Base-by-base conservation (phyloP, 2,888 invertebrate genomes). In the Lacanobia oleracea region DNA sequence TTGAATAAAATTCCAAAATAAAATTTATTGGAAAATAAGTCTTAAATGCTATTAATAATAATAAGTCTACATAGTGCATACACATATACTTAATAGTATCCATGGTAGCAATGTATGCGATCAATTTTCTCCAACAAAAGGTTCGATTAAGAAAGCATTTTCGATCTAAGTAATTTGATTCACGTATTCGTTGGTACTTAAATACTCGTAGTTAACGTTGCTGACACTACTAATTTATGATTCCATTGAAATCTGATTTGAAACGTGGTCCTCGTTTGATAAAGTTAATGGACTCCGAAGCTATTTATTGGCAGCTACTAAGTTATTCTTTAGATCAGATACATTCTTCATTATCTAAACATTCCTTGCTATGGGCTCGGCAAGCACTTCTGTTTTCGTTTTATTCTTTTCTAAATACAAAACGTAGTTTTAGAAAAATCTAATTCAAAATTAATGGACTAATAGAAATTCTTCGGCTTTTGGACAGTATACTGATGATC, bases 181-280 rank as follows among this genome's bases (percentile, higher is more conserved):
- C 86, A 87, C 85, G 86, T 86, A 81, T 82, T 81, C 79, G 79
- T 77, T 77, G 79, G 79, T 87, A 82, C 78, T 74, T 79, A 82
- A 72, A 75, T 86, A n/a, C n/a, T n/a, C n/a, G n/a, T n/a, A 86
- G 84, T 86, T 87, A 84, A 85, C 85, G 75, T 77, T 78, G 78
- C 84, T 89, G 88, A 89, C 87, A 86, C 79, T 84, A 86, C 84
- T 89, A 87, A 90, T 91, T 90, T 91, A 91, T 87, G 86, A 85
- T 88, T 88, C 88, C 79, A 88, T 90, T 90, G 88, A 91, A 90
- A 89, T 88, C 81, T 81, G 86, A 89, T 83, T 87, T 86, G 85
- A 89, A 88, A 84, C 86, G 85, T 85, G 82, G 84, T 72, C 71
- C 71, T 75, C 68, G 74, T 79, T 84, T 86, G 82, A 84, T 85